These are phyloP conservation scores for Omphaloscelis lunosa DNA, from an alignment of 2,888 invertebrate genomes.

Conservation along the genomic window DNA sequence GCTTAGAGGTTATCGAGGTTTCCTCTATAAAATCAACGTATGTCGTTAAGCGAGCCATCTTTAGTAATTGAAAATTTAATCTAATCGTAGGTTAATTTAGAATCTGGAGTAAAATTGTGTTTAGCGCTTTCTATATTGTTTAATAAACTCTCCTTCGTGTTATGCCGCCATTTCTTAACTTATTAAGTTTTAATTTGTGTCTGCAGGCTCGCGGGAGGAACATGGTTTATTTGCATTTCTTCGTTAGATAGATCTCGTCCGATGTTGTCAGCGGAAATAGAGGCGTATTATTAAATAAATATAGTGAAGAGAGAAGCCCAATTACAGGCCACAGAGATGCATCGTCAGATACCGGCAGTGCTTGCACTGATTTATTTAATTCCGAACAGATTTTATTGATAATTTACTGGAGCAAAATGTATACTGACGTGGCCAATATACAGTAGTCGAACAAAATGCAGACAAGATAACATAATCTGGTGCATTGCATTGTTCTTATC, in stretches of 20 bases:
- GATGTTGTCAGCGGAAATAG: conserved; percentile 75
- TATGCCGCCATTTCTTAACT: conserved; percentile 13
- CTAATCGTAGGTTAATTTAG: conserved; percentile 10
- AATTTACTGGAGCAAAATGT: conserved; percentile 47
- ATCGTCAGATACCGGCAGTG: conserved; percentile 65
- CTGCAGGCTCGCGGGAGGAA: conserved; percentile 21
- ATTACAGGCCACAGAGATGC: conserved; percentile 74
- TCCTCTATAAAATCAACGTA: conserved; percentile 20
- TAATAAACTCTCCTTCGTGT: conserved; percentile 11
- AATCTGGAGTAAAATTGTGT: conserved; percentile 23
- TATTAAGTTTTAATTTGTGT: conserved; percentile 56
- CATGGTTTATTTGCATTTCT: conserved; percentile 67
- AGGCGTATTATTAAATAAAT: conserved; percentile 78
- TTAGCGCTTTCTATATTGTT: conserved; percentile 23
- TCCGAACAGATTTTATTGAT: conserved; percentile 68
- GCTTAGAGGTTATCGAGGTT: conserved; percentile 19
- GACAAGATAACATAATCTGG: conserved; percentile 24
- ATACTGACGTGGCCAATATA: conserved; percentile 44
- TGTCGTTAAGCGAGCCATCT: conserved; percentile 20
- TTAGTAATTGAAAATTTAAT: conserved; percentile 33
- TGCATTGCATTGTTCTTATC: conserved; percentile 49
- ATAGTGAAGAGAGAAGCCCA: conserved; percentile 66
- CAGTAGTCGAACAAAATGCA: conserved; percentile 23
- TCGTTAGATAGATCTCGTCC: conserved; percentile 61
- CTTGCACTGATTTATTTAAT: conserved; percentile 71